Percentiles rank a stretch among this genome's conserved stretches.
Evolutionary conservation across 2,797 vertebrate species (phyloP).

Genomic region (Champsocephalus esox): DNA sequence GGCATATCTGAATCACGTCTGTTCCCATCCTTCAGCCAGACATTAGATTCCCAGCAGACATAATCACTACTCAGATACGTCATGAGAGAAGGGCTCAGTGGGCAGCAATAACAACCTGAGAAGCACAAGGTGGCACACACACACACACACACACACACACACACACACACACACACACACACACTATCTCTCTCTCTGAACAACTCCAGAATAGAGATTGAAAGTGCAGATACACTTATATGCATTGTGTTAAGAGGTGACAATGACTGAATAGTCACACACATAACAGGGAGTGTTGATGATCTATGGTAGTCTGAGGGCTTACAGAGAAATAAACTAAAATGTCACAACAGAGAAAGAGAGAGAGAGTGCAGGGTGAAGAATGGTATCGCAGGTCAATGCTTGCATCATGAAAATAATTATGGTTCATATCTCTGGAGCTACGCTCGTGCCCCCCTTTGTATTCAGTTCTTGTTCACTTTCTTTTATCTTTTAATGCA

Average conservation of each 20-base stretch:
- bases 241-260: conserved; percentile 18
- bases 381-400: conserved; percentile 66
- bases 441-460: conserved; percentile 64
- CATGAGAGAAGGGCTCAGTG: conserved; percentile 33
- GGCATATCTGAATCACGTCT: conserved; percentile 51
- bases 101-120: conserved; percentile 40
- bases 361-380: conserved; percentile 20
- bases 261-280: conserved; percentile 30
- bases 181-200: conserved; percentile 10
- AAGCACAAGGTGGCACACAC: conserved; percentile 15
- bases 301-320: conserved; percentile 20
- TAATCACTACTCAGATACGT: conserved; percentile 57
- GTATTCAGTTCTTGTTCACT: conserved; percentile 72
- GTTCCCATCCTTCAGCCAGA: conserved; percentile 50
- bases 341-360: conserved; percentile 32
- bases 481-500: conserved; percentile 83
- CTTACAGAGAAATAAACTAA: conserved; percentile 38
- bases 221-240: conserved; percentile 39
- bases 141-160: conserved; percentile 16
- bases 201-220: conserved; percentile 35
- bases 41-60: conserved; percentile 43
- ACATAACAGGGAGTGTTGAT: conserved; percentile 48
- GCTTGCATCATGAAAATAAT: conserved; percentile 70
- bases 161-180: not conserved
- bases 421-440: conserved; percentile 72